Evolutionary conservation across 1,140 invertebrate species (phyloP), one percentile per base, ranked within the genome.

Genomic region (Drosophila ambigua): DNA sequence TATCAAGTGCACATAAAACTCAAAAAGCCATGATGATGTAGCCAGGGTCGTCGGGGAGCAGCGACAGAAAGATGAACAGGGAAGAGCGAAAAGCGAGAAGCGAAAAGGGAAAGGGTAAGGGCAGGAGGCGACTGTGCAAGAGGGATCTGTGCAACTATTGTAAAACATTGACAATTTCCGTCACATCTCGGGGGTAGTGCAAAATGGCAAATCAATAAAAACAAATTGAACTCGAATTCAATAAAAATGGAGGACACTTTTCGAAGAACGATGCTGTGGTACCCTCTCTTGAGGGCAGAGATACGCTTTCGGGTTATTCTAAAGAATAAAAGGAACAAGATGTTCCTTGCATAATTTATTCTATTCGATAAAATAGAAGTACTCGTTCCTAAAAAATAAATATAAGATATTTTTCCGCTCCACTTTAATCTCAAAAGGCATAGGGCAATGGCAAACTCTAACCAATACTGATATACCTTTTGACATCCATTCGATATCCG

Each of bases 121-220:
- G 4, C 4, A 7, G 26, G 1, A 39, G 35, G 9, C 35, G 35
- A 39, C 35, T 13, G 11, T 39, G 35, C 35, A 13, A 39, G 35
- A 54, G 46, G 48, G 16, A 45, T 54, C 51, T 54, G 78, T 46
- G 53, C 77, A 88, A 88, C 84, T 89, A 90, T 89, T 89, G 84
- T 89, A 84, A 90, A 89, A 85, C 84, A 89, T 89, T 89, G 84
- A 89, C 84, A 90, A 89, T 89, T 89, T 90, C 84, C 84, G 84
- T 90, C 84, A 89, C 85, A 89, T 89, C 83, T 87, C 83, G 66
- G 78, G 65, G 77, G 73, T 73, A 85, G 84, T 85, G 84, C 78
- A 90, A 89, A 89, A 89, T 89, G 85, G 84, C 84, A 81, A 90
- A 89, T 89, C 85, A 90, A 90, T 90, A 90, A 90, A 90, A 90